Evolutionary conservation across 2,888 invertebrate genomes (phyloP), one percentile per base, ranked within the genome.

Genomic region (Axea sp.): DNA sequence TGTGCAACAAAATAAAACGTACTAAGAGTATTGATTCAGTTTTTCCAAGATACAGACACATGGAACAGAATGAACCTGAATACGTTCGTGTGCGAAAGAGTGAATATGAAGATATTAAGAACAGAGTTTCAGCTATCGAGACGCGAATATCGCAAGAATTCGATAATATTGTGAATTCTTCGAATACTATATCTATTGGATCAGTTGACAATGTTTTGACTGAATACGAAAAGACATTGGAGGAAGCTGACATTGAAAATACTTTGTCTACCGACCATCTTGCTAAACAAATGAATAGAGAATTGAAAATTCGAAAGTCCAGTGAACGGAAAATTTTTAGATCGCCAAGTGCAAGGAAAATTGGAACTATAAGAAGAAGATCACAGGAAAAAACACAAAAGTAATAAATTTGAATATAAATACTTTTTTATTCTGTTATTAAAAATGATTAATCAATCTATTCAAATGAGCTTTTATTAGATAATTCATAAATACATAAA

Each of bases 331-430:
- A 92, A 81, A 90, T 94, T 3, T 93, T 94, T 71, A 88, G 94
- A 75, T 95, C 95, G 0, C 95, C 95, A 0, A 95, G 94, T 84
- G 94, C 94, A 0, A 89, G 95, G 47, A 95, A 94, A 89, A 95
- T 95, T 65, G 94, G 94, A 11, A 91, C 91, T 4, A 90, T 95
- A 77, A 88, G 94, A 81, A 89, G 94, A 39, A 89, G 93, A 49
- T 94, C 94, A 0, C 91, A 91, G 83, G 94, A 94, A 78, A 84
- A 83, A 78, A 82, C 86, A 73, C 77, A 82, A 75, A 76, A 81
- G 82, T 84, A 80, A 41, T 33, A 9, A 28, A n/a, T n/a, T n/a
- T n/a, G n/a, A n/a, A n/a, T n/a, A n/a, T n/a, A n/a, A n/a, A n/a
- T n/a, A n/a, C n/a, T n/a, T n/a, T n/a, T n/a, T n/a, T n/a, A n/a